A percentile compares a stretch with the other conserved stretches of the same genome.
Conservation (phyloP, 2,888 invertebrate genomes). For the Rhagonycha fulva region DNA sequence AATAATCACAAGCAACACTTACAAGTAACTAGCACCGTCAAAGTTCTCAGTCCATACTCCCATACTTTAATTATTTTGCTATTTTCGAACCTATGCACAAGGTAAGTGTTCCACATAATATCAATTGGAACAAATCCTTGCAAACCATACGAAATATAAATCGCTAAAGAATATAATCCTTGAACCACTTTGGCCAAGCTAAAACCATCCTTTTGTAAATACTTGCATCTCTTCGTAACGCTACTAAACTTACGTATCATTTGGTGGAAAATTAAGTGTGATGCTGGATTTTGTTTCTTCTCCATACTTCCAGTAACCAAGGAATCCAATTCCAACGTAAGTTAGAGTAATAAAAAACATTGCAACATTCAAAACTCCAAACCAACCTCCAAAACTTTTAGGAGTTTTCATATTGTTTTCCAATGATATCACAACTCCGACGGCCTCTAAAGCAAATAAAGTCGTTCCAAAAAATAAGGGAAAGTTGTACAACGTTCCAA, state of each 20-base stretch:
- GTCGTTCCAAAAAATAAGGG: slow-evolving; percentile 97
- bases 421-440: slow-evolving; percentile 86
- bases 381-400: slow-evolving; percentile 73
- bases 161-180: slow-evolving; percentile 67
- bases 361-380: slow-evolving; percentile 81
- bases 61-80: slow-evolving; percentile 41
- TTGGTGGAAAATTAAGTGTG: slow-evolving; percentile 77
- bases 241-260: slow-evolving; percentile 57
- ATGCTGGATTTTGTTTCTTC: slow-evolving; percentile 71
- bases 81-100: slow-evolving; percentile 46
- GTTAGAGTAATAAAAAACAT: slow-evolving; percentile 78
- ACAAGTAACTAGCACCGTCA: slow-evolving; percentile 53
- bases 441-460: slow-evolving; percentile 94
- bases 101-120: slow-evolving; percentile 69
- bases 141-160: slow-evolving; percentile 82
- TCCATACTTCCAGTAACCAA: slow-evolving; percentile 85
- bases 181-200: slow-evolving; percentile 70
- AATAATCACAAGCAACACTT: slow-evolving; percentile 39
- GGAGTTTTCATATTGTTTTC: slow-evolving; percentile 91
- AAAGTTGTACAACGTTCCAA: slow-evolving; percentile 69
- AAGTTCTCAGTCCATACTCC: slow-evolving; percentile 52
- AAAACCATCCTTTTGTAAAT: slow-evolving; percentile 30
- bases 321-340: slow-evolving; percentile 79
- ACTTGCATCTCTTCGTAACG: not conserved
- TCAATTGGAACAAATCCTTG: slow-evolving; percentile 89